phyloP scores from a whole-genome alignment of 2,797 vertebrate genomes.

The Rhinogobio ventralis region DNA sequence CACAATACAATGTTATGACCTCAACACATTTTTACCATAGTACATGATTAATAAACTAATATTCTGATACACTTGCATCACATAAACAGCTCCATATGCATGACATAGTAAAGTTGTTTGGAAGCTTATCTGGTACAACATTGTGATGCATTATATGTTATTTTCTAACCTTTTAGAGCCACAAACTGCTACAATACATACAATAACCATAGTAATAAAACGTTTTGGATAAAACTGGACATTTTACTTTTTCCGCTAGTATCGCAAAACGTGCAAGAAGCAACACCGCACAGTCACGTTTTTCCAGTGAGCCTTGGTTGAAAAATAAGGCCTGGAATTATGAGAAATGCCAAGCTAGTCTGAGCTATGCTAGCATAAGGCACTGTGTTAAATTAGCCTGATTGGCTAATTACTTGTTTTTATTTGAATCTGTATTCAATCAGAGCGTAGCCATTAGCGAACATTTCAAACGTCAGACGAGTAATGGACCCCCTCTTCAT shows the following conservation, averaged over 20 bases:
- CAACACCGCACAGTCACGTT: neutral
- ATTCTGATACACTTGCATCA: neutral
- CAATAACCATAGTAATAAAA: neutral
- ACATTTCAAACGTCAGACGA: constrained; percentile 30
- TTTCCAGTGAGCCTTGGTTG: neutral
- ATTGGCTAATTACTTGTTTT: constrained; percentile 55
- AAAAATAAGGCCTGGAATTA: neutral
- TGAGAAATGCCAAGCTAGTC: constrained; percentile 28
- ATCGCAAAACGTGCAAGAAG: neutral
- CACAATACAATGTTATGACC: neutral
- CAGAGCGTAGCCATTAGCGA: constrained; percentile 20
- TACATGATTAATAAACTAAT: neutral
- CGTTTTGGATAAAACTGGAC: neutral
- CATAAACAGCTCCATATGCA: neutral
- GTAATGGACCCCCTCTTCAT: constrained; percentile 17
- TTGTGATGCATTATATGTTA: neutral
- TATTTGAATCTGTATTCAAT: constrained; percentile 55
- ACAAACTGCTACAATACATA: neutral
- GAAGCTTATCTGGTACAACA: neutral
- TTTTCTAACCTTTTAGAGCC: neutral
- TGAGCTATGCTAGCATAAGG: neutral
- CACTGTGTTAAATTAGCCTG: constrained; percentile 51
- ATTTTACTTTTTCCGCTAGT: neutral
- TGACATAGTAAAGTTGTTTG: neutral
- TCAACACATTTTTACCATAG: neutral